Percentiles rank a stretch among this genome's conserved stretches.
phyloP scores from a whole-genome alignment of 2,888 invertebrate species.

The Tholera decimalis region DNA sequence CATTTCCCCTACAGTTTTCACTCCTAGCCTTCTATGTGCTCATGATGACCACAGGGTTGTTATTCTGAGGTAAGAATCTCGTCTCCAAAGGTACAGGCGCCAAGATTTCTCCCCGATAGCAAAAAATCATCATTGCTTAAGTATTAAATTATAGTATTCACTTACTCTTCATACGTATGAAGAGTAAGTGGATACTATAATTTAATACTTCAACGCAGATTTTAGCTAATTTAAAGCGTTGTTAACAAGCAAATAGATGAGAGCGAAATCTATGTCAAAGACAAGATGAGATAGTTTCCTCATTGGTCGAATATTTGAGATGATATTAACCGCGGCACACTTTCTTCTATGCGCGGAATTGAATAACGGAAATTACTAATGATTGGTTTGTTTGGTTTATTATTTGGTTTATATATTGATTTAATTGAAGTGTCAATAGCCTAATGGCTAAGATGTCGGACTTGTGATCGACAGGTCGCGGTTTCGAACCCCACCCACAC shows the following conservation, averaged over 20 bases:
- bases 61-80: too few relatives aligned
- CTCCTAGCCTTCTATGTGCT: too few relatives aligned
- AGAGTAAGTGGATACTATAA: background rate
- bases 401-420: background rate
- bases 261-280: conserved; percentile 25
- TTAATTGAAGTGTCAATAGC: too few relatives aligned
- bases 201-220: background rate
- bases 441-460: too few relatives aligned
- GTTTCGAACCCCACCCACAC: too few relatives aligned
- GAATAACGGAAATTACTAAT: conserved; percentile 20
- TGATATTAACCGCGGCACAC: conserved; percentile 37
- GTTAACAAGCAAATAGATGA: conserved; percentile 11
- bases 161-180: too few relatives aligned
- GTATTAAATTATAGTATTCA: background rate
- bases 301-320: conserved; percentile 42
- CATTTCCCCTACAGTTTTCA: too few relatives aligned
- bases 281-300: conserved; percentile 34
- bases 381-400: conserved; percentile 6
- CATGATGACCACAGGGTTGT: too few relatives aligned
- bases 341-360: conserved; percentile 40
- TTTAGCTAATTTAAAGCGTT: background rate
- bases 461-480: too few relatives aligned
- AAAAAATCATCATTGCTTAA: background rate
- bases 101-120: too few relatives aligned
- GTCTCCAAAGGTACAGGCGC: too few relatives aligned